Evolutionary conservation across 2,888 invertebrate genomes (phyloP).

Genomic region (Acanthosepion lycidas): DNA sequence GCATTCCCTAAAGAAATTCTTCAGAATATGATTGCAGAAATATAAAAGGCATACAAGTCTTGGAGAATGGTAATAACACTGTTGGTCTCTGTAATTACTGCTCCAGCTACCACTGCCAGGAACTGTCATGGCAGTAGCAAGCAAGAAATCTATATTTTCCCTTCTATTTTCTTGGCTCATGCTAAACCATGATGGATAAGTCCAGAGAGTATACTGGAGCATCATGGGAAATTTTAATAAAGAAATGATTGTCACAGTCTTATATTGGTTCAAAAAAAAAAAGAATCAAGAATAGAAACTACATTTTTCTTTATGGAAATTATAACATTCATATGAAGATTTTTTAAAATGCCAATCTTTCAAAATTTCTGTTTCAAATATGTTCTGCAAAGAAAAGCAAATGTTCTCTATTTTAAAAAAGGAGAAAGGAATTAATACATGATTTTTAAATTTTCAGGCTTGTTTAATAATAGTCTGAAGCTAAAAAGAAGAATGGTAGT

Average conservation of each 20-base stretch:
- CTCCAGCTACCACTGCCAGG: background rate
- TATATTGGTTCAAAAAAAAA: background rate
- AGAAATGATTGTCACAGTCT: background rate
- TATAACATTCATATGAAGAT: too few relatives aligned
- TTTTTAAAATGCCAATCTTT: background rate
- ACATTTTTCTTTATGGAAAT: background rate
- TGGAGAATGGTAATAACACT: background rate
- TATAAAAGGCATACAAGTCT: background rate
- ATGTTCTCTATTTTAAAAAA: background rate
- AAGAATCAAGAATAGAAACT: background rate
- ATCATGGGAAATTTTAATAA: slow-evolving; percentile 20
- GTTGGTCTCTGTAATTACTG: background rate
- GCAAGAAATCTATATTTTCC: background rate
- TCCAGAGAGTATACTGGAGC: background rate
- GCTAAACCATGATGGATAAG: background rate
- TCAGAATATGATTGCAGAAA: background rate
- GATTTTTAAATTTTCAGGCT: background rate
- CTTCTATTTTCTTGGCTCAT: background rate
- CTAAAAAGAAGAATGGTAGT: background rate
- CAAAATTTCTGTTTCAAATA: background rate
- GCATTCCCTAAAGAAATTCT: background rate
- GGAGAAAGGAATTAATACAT: background rate
- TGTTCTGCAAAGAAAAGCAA: background rate
- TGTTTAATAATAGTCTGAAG: background rate
- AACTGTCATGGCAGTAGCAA: background rate